Evolutionary conservation across 2,797 vertebrate species (phyloP).

Genomic region (Pangasius djambal): DNA sequence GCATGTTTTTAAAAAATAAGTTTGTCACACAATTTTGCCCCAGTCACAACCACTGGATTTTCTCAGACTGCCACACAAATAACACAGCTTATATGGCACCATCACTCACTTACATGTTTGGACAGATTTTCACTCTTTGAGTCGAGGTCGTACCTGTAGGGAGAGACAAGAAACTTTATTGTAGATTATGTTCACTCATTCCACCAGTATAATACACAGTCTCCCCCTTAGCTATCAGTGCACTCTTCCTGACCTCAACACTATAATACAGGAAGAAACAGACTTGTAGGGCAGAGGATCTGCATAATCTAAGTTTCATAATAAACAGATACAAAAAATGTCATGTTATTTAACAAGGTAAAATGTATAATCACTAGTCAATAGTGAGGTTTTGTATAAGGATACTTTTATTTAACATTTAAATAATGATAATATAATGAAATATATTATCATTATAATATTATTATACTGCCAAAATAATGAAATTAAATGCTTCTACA

Average conservation of each 20-base stretch:
- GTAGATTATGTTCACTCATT: constrained; percentile 28
- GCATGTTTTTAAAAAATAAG: not conserved
- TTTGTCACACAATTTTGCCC: too few relatives aligned
- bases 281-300: not conserved
- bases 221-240: constrained; percentile 22
- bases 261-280: not conserved
- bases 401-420: not conserved
- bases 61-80: not conserved
- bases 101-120: constrained; percentile 76
- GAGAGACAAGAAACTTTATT: constrained; percentile 30
- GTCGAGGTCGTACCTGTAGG: constrained; percentile 77
- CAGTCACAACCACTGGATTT: not conserved
- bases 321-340: not conserved
- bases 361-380: too few relatives aligned
- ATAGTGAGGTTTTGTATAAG: not conserved
- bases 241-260: not conserved
- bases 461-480: too few relatives aligned
- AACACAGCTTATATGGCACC: not conserved
- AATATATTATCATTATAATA: too few relatives aligned
- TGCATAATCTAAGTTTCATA: not conserved
- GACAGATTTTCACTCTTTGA: constrained; percentile 82
- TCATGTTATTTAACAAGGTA: not conserved
- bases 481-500: too few relatives aligned
- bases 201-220: constrained; percentile 19
- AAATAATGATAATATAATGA: too few relatives aligned